phyloP scores from a whole-genome alignment of 1,140 invertebrate species.

The Cotesia vestalis region DNA sequence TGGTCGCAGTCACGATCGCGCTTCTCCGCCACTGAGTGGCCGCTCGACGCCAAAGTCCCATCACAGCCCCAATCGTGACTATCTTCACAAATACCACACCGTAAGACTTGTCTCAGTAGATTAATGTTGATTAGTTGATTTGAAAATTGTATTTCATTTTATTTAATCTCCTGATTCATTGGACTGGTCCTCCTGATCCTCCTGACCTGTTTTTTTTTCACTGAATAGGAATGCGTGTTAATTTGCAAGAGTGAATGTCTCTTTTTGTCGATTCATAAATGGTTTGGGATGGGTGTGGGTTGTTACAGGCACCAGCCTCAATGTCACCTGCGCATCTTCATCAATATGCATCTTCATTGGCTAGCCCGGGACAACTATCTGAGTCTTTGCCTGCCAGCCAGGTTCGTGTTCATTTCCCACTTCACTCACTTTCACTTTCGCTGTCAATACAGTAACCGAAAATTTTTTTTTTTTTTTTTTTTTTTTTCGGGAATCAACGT shows the following conservation, averaged over 20 bases:
- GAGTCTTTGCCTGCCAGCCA: conserved; percentile 83
- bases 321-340: conserved; percentile 88
- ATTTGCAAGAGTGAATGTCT: no score
- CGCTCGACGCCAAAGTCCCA: conserved; percentile 82
- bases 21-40: conserved; percentile 81
- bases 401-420: conserved; percentile 67
- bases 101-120: conserved; percentile 65
- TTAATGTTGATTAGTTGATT: conserved; percentile 24
- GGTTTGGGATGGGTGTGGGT: conserved; percentile 25
- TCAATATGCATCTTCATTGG: conserved; percentile 75
- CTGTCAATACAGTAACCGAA: neutral
- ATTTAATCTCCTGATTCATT: neutral
- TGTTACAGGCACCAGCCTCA: conserved; percentile 82
- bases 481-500: no score
- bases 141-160: neutral
- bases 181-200: neutral
- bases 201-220: no score
- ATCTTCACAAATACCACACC: conserved; percentile 85
- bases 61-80: conserved; percentile 80
- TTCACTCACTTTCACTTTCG: neutral
- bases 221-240: no score
- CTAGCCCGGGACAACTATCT: conserved; percentile 73
- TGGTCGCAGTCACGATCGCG: conserved; percentile 76
- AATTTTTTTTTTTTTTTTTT: no score
- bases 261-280: no score